Evolutionary conservation across 2,797 vertebrate species (phyloP), one percentile per base, ranked within the genome.

Genomic region (Rhinogobio ventralis): DNA sequence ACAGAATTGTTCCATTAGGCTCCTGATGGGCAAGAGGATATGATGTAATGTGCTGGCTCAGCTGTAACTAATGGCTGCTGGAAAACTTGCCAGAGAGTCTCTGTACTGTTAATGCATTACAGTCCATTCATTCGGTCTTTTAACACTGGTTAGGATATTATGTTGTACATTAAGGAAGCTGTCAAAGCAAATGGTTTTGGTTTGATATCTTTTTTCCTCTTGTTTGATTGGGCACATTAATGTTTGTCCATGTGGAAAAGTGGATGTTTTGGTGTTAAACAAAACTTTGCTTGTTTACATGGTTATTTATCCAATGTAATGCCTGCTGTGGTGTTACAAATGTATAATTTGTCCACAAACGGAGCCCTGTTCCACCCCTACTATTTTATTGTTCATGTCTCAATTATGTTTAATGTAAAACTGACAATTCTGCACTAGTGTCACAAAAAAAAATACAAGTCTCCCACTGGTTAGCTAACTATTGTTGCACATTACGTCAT

Each of bases 41-140:
- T 84, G 74, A 88, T 86, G 82, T 86, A 28, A 87, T 81, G 67
- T 49, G 78, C 30, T 80, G 11, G 64, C 28, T 82, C 80, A 86
- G 64, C 71, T 49, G 57, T 88, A 78, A 88, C 39, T 88, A 77
- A 88, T 86, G 79, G 81, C 66, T 45, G 71, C 69, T 80, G 73
- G 81, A 77, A 84, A 87, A 30, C 25, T 46, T 45, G 36, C 36
- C 72, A 81, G 57, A 86, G 71, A 39, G 67, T 30, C 67, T 46
- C 17, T 33, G 77, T 46, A 30, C 33, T n/a, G 51, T 85, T 85
- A 85, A 75, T 75, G 72, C 74, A 81, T 83, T 85, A 86, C 5
- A 28, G 57, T 82, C 72, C 76, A 69, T 88, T 78, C 71, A 78
- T 85, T 66, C 42, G 30, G 57, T 25, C 20, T 81, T 87, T 88